A percentile compares a stretch with the other conserved stretches of the same genome.
These are phyloP conservation scores for Anarhynchus alexandrinus DNA, from an alignment of 2,113 vertebrate genomes.

Conservation along the genomic window DNA sequence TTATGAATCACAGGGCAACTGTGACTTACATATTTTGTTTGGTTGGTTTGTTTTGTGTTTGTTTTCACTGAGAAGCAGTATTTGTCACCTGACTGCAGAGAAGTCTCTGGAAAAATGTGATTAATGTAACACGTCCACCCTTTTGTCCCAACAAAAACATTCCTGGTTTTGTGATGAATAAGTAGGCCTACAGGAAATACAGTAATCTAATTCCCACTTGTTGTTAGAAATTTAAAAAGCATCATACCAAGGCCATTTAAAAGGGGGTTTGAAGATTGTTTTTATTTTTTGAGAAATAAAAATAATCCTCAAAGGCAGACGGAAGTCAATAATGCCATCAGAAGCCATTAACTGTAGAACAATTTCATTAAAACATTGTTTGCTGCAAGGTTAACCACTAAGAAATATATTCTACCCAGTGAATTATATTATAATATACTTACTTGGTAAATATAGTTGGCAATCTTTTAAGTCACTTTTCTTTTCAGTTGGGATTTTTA, in stretches of 20 bases:
- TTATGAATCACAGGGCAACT: neutral
- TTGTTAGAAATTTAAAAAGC: neutral
- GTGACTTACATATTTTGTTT: neutral
- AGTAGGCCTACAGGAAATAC: neutral
- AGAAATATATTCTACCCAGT: neutral
- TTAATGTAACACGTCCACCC: neutral
- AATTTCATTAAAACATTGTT: constrained; percentile 1
- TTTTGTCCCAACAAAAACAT: neutral
- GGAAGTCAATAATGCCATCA: neutral
- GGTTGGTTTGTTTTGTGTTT: neutral
- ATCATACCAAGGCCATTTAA: neutral
- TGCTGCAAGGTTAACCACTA: neutral
- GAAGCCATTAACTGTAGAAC: neutral
- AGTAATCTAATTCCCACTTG: neutral
- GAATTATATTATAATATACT: constrained; percentile 3
- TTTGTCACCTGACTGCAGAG: neutral
- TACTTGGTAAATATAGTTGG: neutral
- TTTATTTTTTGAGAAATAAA: neutral
- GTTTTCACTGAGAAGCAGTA: neutral
- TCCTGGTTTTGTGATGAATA: neutral
- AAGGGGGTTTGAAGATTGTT: neutral
- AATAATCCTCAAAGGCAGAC: neutral
- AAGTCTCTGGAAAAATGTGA: neutral
- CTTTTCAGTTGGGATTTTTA: neutral
- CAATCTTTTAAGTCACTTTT: neutral